Evolutionary conservation across 2,888 invertebrate genomes (phyloP).

Genomic region (Yponomeuta sedellus): DNA sequence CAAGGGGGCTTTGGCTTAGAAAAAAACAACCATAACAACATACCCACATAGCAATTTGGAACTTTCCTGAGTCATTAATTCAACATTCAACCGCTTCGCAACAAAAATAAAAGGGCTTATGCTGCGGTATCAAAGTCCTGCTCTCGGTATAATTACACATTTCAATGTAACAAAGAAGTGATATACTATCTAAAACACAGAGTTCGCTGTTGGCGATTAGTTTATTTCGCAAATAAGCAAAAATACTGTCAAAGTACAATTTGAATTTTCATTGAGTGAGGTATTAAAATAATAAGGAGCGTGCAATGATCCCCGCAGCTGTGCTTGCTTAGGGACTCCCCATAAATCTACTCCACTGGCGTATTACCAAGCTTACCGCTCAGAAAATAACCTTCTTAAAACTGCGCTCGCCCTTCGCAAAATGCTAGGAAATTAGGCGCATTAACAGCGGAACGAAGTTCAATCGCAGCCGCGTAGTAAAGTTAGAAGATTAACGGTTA

Average conservation of each 20-base stretch:
- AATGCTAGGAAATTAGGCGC: not conserved
- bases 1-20: no score
- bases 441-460: not conserved
- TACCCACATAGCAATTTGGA: no score
- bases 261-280: not conserved
- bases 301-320: constrained; percentile 1
- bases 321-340: not conserved
- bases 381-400: not conserved
- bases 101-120: no score
- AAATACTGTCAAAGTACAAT: not conserved
- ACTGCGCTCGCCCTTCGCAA: not conserved
- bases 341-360: not conserved
- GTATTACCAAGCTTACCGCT: not conserved
- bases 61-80: no score
- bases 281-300: constrained; percentile 9
- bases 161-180: no score
- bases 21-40: no score
- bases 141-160: no score
- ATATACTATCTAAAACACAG: no score
- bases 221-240: not conserved
- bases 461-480: not conserved
- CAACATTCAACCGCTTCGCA: no score
- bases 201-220: no score
- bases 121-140: no score
- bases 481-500: not conserved